phyloP scores from a whole-genome alignment of 2,888 invertebrate genomes.

The Carpatolechia fugitivella region DNA sequence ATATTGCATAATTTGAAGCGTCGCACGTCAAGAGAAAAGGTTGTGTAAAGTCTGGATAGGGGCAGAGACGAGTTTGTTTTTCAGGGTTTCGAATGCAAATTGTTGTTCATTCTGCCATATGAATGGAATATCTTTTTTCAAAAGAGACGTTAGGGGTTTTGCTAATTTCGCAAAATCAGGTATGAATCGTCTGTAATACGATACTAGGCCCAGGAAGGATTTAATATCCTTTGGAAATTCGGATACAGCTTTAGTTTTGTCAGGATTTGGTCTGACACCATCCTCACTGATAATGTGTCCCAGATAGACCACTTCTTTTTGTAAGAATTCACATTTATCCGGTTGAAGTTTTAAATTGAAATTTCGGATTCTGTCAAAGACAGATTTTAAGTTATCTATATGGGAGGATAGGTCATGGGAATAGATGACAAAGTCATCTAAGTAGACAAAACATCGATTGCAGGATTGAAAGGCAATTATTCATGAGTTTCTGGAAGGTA shows the following conservation, averaged over 20 bases:
- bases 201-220: constrained; percentile 35
- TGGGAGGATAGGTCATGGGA: constrained; percentile 36
- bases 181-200: constrained; percentile 42
- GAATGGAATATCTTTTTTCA: constrained; percentile 32
- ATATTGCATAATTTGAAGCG: constrained; percentile 28
- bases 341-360: too few relatives aligned
- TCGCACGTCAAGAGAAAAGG: constrained; percentile 35
- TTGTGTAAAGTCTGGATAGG: constrained; percentile 28
- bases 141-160: constrained; percentile 33
- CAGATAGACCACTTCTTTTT: constrained; percentile 41
- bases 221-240: constrained; percentile 40
- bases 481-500: constrained; percentile 41
- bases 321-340: too few relatives aligned
- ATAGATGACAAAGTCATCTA: constrained; percentile 36
- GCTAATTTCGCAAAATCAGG: constrained; percentile 28
- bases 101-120: constrained; percentile 26
- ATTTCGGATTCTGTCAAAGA: constrained; percentile 41
- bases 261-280: constrained; percentile 44
- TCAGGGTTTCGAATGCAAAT: constrained; percentile 26
- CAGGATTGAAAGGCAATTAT: too few relatives aligned
- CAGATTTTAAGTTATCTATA: constrained; percentile 38
- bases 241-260: constrained; percentile 30
- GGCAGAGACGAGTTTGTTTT: constrained; percentile 28
- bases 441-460: constrained; percentile 30
- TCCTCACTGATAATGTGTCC: constrained; percentile 44